phyloP scores from a whole-genome alignment of 2,797 vertebrate species.

The Eulemur albifrons region DNA sequence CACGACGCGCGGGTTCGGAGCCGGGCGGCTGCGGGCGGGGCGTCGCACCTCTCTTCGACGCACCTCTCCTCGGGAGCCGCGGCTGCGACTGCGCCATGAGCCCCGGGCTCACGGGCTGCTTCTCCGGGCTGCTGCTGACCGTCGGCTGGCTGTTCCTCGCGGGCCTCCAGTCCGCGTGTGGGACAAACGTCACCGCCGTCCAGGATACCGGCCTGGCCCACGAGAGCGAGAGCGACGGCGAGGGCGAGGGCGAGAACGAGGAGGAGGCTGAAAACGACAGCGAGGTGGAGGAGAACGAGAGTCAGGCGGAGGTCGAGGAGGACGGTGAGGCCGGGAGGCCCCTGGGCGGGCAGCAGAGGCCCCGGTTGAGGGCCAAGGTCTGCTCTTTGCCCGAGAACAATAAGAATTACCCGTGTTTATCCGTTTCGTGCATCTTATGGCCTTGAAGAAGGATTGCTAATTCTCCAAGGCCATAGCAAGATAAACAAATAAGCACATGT shows the following conservation, averaged over 20 bases:
- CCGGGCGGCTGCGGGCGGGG: background rate
- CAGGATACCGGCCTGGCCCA: background rate
- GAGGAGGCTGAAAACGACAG: background rate
- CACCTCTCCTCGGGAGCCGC: background rate
- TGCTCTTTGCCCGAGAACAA: background rate
- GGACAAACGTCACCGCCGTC: background rate
- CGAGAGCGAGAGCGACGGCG: background rate
- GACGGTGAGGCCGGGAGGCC: constrained; percentile 14
- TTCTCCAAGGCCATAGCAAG: background rate
- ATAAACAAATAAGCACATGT: background rate
- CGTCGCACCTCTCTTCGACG: background rate
- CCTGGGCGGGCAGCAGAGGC: background rate
- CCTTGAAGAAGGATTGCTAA: background rate
- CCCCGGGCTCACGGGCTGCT: background rate
- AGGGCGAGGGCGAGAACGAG: background rate
- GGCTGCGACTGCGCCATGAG: constrained; percentile 56
- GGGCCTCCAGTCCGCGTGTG: background rate
- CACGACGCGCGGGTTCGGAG: background rate
- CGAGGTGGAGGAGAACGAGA: background rate
- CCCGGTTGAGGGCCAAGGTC: background rate
- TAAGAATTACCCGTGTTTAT: background rate
- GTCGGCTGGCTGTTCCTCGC: constrained; percentile 61
- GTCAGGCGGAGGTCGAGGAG: background rate
- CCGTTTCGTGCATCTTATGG: background rate
- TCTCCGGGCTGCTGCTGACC: constrained; percentile 32